Conservation (phyloP, 2,888 invertebrate genomes). For the Plutella xylostella region DNA sequence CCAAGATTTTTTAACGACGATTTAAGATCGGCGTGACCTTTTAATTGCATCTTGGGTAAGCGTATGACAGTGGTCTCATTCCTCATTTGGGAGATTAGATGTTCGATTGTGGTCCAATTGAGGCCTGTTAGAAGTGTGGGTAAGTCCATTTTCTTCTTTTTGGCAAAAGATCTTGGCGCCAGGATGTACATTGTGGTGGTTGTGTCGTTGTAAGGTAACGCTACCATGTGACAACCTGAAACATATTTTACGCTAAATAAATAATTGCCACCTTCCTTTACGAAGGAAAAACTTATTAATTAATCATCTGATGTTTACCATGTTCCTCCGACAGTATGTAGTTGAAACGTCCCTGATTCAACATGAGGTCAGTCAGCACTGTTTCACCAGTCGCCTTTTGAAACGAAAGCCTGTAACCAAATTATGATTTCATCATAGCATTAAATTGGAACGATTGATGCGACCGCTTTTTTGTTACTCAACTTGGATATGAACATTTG, state of each 20-base stretch:
- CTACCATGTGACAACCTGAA: conserved; percentile 72
- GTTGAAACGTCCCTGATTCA: conserved; percentile 51
- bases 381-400: too few relatives aligned
- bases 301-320: conserved; percentile 26
- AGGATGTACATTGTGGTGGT: conserved; percentile 75
- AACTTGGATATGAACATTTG: too few relatives aligned
- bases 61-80: conserved; percentile 65
- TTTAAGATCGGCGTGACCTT: conserved; percentile 68
- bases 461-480: too few relatives aligned
- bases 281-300: background rate
- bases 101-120: conserved; percentile 55
- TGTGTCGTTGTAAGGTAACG: conserved; percentile 78
- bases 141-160: conserved; percentile 47
- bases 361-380: conserved; percentile 76
- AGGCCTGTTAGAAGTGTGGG: conserved; percentile 56
- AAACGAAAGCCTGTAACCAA: too few relatives aligned
- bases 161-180: conserved; percentile 63
- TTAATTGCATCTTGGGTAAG: conserved; percentile 80
- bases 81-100: conserved; percentile 52
- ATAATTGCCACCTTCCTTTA: background rate
- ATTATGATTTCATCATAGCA: too few relatives aligned
- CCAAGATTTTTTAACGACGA: conserved; percentile 69
- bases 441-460: too few relatives aligned
- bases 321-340: conserved; percentile 33
- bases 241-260: conserved; percentile 8